A percentile compares a stretch with the other conserved stretches of the same genome.
phyloP scores from a whole-genome alignment of 2,888 invertebrate genomes.

The Volucella bombylans region DNA sequence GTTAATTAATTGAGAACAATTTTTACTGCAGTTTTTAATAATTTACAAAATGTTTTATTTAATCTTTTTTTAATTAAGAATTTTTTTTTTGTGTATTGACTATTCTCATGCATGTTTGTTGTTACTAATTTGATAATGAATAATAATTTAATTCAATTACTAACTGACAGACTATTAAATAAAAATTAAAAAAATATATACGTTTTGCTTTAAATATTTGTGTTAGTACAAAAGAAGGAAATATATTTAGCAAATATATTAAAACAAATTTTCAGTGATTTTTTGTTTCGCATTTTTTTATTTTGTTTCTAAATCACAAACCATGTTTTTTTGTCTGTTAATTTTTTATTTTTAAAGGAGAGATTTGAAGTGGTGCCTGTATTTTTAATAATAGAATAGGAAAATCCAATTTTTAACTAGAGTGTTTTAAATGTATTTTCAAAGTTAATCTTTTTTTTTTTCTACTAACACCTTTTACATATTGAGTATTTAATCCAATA shows the following conservation, averaged over 20 bases:
- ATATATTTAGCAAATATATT: conserved; percentile 17
- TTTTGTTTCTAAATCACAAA: conserved; percentile 18
- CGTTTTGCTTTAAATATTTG: conserved; percentile 34
- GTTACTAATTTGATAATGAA: conserved; percentile 41
- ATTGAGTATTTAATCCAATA: background rate
- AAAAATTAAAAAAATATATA: conserved; percentile 3
- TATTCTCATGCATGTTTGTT: conserved; percentile 62
- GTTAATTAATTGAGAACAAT: conserved; percentile 21
- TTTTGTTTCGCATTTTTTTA: conserved; percentile 31
- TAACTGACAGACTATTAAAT: background rate
- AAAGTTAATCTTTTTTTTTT: background rate
- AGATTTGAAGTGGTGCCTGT: conserved; percentile 73
- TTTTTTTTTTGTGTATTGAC: conserved; percentile 40
- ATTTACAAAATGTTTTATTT: background rate
- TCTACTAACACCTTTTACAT: background rate
- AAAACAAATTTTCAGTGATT: conserved; percentile 29
- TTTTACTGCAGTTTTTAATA: background rate
- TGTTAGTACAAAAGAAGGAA: conserved; percentile 18
- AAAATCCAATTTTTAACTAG: conserved; percentile 11
- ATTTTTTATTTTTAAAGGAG: conserved; percentile 29
- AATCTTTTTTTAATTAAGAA: background rate
- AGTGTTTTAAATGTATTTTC: background rate
- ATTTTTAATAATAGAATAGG: conserved; percentile 15
- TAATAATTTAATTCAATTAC: conserved; percentile 18
- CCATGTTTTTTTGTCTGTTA: background rate